These are phyloP conservation scores for Macaria liturata DNA, from an alignment of 2,888 invertebrate species.

Conservation along the genomic window DNA sequence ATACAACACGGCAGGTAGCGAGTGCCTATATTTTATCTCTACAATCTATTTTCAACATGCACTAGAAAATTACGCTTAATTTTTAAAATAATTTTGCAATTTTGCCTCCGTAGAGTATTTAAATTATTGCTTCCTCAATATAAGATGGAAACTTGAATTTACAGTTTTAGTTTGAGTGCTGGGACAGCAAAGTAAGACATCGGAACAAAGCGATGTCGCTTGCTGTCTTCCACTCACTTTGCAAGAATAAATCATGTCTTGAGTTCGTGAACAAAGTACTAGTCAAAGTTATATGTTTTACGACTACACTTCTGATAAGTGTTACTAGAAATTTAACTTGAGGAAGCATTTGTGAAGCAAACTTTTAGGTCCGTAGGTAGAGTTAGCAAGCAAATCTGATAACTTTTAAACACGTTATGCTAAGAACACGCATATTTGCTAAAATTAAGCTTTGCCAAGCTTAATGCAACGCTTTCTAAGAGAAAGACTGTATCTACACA, in stretches of 20 bases:
- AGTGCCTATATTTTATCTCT: conserved; percentile 54
- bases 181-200: conserved; percentile 21
- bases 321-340: conserved; percentile 19
- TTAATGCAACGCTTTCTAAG: conserved; percentile 43
- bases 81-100: conserved; percentile 35
- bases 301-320: conserved; percentile 12
- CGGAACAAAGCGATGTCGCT: conserved; percentile 18
- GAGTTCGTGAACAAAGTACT: conserved; percentile 13
- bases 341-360: conserved; percentile 26
- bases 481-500: conserved; percentile 10
- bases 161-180: conserved; percentile 18
- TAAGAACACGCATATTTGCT: conserved; percentile 53
- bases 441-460: conserved; percentile 55
- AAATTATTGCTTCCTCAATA: conserved; percentile 48
- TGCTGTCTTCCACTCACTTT: conserved; percentile 26
- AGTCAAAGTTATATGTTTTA: conserved; percentile 15
- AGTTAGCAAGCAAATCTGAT: conserved; percentile 17
- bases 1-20: conserved; percentile 62
- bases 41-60: conserved; percentile 53
- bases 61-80: conserved; percentile 48
- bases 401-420: conserved; percentile 38
- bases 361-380: conserved; percentile 29
- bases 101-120: conserved; percentile 34
- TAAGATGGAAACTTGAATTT: conserved; percentile 15
- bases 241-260: conserved; percentile 13